These are phyloP conservation scores for Pachypsylla venusta DNA, from an alignment of 1,140 invertebrate species.

Conservation along the genomic window DNA sequence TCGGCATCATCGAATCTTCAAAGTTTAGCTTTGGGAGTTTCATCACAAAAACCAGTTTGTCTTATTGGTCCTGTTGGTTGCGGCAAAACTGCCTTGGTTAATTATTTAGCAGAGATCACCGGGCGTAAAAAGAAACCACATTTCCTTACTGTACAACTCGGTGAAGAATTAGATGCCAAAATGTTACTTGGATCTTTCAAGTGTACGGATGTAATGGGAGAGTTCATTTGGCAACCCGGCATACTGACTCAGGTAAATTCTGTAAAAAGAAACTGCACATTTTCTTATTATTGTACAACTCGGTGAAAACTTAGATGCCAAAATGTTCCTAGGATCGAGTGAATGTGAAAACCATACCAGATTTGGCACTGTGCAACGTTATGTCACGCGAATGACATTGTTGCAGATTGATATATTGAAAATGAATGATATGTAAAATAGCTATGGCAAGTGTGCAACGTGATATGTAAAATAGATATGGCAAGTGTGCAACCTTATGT, in stretches of 20 bases:
- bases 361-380: no score
- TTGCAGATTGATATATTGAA: no score
- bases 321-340: slow-evolving; percentile 82
- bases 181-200: slow-evolving; percentile 85
- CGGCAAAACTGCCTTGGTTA: slow-evolving; percentile 85
- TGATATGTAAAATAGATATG: no score
- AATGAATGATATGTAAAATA: no score
- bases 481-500: no score
- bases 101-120: slow-evolving; percentile 67
- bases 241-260: slow-evolving; percentile 61
- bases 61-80: slow-evolving; percentile 82
- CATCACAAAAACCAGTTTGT: slow-evolving; percentile 58
- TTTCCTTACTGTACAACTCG: slow-evolving; percentile 73
- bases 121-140: slow-evolving; percentile 28
- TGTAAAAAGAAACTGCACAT: no score
- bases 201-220: slow-evolving; percentile 91
- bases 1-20: slow-evolving; percentile 55
- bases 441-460: no score
- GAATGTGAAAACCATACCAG: no score
- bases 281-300: slow-evolving; percentile 80
- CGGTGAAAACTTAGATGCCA: slow-evolving; percentile 95
- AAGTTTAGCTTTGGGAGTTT: slow-evolving; percentile 56
- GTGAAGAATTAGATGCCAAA: slow-evolving; percentile 96
- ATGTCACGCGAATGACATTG: no score
- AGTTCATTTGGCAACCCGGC: slow-evolving; percentile 93